phyloP scores from a whole-genome alignment of 2,888 invertebrate genomes.

The Drosophila acutilabella region DNA sequence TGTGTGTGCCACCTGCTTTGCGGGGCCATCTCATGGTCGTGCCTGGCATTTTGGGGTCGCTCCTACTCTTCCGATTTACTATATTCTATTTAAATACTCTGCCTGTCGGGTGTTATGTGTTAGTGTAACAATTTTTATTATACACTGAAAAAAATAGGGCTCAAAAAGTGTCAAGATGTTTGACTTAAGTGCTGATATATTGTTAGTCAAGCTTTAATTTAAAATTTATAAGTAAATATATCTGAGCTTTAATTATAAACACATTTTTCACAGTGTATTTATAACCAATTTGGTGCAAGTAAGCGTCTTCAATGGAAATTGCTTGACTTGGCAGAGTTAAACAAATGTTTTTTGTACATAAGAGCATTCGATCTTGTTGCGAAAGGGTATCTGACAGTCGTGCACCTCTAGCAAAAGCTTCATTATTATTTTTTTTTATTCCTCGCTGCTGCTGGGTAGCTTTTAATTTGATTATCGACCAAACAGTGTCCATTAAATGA shows the following conservation, averaged over 20 bases:
- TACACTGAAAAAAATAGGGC: not conserved
- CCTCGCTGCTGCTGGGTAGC: conserved; percentile 14
- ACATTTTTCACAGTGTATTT: too few relatives aligned
- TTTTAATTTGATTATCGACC: conserved; percentile 84
- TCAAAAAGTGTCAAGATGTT: too few relatives aligned
- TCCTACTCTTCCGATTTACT: not conserved
- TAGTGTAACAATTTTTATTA: not conserved
- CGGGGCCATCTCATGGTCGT: conserved; percentile 14
- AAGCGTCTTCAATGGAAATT: too few relatives aligned
- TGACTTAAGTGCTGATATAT: too few relatives aligned
- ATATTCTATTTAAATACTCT: not conserved
- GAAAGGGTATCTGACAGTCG: not conserved
- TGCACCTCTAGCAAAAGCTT: not conserved
- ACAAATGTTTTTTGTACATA: too few relatives aligned
- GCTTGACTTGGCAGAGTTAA: too few relatives aligned
- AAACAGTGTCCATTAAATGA: conserved; percentile 83
- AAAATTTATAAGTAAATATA: too few relatives aligned
- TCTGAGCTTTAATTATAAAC: too few relatives aligned
- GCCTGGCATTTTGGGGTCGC: conserved; percentile 14
- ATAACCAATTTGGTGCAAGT: too few relatives aligned
- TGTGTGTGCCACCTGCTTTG: conserved; percentile 30
- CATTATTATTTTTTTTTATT: not conserved
- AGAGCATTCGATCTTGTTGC: too few relatives aligned
- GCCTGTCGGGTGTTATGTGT: not conserved
- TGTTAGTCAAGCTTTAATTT: too few relatives aligned